Conservation (phyloP, 2,797 vertebrate species). For the Myiotriccus ornatus region DNA sequence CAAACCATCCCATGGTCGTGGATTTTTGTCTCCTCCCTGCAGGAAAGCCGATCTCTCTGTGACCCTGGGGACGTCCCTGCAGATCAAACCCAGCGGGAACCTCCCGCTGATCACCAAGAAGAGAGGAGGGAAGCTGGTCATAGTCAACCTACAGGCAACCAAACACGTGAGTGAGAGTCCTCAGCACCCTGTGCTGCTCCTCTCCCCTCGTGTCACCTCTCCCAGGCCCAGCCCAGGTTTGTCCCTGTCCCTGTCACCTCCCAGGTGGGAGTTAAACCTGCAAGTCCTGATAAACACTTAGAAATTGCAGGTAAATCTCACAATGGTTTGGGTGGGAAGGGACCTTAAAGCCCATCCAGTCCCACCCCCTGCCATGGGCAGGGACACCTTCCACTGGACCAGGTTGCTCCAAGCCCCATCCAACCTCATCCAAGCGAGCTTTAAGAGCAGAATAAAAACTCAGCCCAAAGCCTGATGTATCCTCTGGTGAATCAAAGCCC, state of each 20-base stretch:
- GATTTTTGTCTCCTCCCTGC: not conserved
- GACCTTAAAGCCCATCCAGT: not conserved
- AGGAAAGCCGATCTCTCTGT: conserved; percentile 91
- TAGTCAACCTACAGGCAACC: conserved; percentile 93
- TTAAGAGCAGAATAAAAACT: not conserved
- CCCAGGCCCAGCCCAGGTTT: not conserved
- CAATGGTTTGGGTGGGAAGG: not conserved
- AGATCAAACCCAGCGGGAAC: conserved; percentile 95
- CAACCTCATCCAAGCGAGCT: not conserved
- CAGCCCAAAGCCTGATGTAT: not conserved
- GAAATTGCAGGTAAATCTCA: not conserved
- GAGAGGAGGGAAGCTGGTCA: conserved; percentile 89
- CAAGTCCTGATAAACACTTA: not conserved
- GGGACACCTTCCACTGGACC: not conserved
- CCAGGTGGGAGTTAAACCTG: not conserved
- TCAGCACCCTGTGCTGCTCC: not conserved
- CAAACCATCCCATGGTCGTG: not conserved
- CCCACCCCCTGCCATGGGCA: not conserved
- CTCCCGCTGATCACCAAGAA: conserved; percentile 93
- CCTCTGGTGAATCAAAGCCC: accelerated
- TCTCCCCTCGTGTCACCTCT: not conserved
- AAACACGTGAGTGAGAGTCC: conserved; percentile 85
- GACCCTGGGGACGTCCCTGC: conserved; percentile 93
- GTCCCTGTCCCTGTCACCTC: not conserved
- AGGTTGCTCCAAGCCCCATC: not conserved